Conservation (phyloP, 2,888 invertebrate genomes). For the Drosophila nigritarsus region DNA sequence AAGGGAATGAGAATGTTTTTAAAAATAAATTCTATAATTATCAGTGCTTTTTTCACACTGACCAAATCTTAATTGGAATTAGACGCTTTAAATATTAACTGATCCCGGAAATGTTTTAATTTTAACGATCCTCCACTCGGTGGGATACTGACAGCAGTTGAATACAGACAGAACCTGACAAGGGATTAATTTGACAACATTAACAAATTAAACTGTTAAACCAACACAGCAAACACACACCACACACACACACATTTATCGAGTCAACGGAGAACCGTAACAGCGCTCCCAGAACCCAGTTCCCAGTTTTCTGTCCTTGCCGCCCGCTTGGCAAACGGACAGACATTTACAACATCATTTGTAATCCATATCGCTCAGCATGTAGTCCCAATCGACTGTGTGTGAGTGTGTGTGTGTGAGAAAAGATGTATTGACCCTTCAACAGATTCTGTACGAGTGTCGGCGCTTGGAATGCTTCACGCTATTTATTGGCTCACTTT, state of each 20-base stretch:
- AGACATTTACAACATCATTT: constrained; percentile 82
- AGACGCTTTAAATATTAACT: neutral
- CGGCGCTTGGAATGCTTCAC: constrained; percentile 72
- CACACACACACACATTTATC: constrained; percentile 29
- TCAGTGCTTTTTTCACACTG: neutral
- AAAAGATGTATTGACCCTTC: constrained; percentile 82
- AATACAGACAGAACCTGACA: constrained; percentile 59
- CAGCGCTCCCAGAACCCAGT: constrained; percentile 26
- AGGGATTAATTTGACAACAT: constrained; percentile 83
- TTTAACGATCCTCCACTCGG: constrained; percentile 30
- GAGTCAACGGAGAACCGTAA: constrained; percentile 46
- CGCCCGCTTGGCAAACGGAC: constrained; percentile 42
- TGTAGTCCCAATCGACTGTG: constrained; percentile 65
- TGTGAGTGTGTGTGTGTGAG: constrained; percentile 30
- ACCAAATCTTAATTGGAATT: neutral
- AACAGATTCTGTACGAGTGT: constrained; percentile 57
- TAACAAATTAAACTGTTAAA: constrained; percentile 84
- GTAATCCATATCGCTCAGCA: constrained; percentile 81
- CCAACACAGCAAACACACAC: constrained; percentile 42
- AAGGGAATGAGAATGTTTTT: neutral
- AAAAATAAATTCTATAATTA: neutral
- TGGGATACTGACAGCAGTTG: constrained; percentile 42
- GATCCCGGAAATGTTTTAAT: neutral
- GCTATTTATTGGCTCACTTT: constrained; percentile 81
- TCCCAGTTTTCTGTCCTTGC: constrained; percentile 29